These are phyloP conservation scores for Brachyalestes nurse DNA, from an alignment of 2,797 vertebrate genomes.

Conservation along the genomic window DNA sequence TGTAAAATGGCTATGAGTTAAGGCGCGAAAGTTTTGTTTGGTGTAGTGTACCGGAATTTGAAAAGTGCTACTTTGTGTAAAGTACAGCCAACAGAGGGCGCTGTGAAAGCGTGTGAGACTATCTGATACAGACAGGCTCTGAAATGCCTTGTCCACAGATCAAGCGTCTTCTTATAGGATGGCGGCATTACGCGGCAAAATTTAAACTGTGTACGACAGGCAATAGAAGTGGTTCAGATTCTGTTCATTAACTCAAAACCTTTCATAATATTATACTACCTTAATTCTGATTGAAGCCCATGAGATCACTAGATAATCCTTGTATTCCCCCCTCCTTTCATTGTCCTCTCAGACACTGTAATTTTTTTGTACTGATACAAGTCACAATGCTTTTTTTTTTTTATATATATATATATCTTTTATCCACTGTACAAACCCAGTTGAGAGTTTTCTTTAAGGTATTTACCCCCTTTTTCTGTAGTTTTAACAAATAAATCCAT, in stretches of 20 bases:
- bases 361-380: slow-evolving; percentile 44
- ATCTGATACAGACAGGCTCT: not conserved
- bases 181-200: no score
- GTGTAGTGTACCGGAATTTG: not conserved
- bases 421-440: slow-evolving; percentile 58
- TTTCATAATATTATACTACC: slow-evolving; percentile 37
- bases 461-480: slow-evolving; percentile 54
- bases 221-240: not conserved
- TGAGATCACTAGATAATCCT: slow-evolving; percentile 25
- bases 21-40: not conserved
- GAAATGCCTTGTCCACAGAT: not conserved
- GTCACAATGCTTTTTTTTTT: slow-evolving; percentile 34
- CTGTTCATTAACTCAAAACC: slow-evolving; percentile 19
- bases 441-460: slow-evolving; percentile 56
- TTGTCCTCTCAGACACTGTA: slow-evolving; percentile 38
- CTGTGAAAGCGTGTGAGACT: slow-evolving; percentile 47
- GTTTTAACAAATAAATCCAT: slow-evolving; percentile 65
- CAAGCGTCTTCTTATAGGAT: not conserved
- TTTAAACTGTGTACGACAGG: not conserved
- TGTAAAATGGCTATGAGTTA: not conserved
- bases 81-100: slow-evolving; percentile 61
- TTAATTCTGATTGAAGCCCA: slow-evolving; percentile 36
- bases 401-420: slow-evolving; percentile 21
- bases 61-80: not conserved
- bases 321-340: not conserved